Base-by-base conservation (phyloP, 2,888 invertebrate species). In the Drosophila flavopinicola region DNA sequence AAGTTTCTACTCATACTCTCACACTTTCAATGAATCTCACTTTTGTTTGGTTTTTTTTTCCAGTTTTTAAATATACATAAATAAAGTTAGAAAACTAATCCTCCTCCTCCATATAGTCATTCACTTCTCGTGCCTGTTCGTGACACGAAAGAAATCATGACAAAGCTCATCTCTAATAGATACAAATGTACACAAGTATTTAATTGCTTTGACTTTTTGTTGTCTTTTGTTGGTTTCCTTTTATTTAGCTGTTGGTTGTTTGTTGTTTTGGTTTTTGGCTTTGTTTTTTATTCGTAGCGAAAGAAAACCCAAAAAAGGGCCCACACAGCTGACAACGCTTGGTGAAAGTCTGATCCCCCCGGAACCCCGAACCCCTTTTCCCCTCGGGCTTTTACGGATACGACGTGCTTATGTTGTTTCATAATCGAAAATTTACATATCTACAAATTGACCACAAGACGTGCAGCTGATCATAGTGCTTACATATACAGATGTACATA, bases 401-500 rank as follows among this genome's bases (percentile, higher is more conserved):
- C 38, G 33, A 66, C 68, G 71, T 71, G 77, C 66, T 80, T 70
- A 66, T 78, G 80, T 60, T 67, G 73, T 80, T 80, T 80, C 80
- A 80, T 80, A 80, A 80, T 84, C 80, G 72, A 59, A 53, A 63
- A 63, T 72, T 67, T 56, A 72, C 74, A 73, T 73, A 73, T 79
- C 42, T 56, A 74, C 71, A 64, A 63, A 71, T 79, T 68, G 65
- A 83, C 72, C 67, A 60, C 56, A 64, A 67, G 68, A 72, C 71
- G 72, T 63, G 72, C 72, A 72, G 67, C 72, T 63, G 72, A 72
- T 72, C 61, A 66, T 60, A 37, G 52, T 52, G 56, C 58, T 51
- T 11, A 41, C 25, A 47, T 11, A 25, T 7, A 24, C 6, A 23
- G 4, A 53, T 20, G 35, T 15, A 51, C 17, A 15, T 30, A 25